Evolutionary conservation across 2,888 invertebrate species (phyloP), one percentile per base, ranked within the genome.

Genomic region (Stictocephala bisonia): DNA sequence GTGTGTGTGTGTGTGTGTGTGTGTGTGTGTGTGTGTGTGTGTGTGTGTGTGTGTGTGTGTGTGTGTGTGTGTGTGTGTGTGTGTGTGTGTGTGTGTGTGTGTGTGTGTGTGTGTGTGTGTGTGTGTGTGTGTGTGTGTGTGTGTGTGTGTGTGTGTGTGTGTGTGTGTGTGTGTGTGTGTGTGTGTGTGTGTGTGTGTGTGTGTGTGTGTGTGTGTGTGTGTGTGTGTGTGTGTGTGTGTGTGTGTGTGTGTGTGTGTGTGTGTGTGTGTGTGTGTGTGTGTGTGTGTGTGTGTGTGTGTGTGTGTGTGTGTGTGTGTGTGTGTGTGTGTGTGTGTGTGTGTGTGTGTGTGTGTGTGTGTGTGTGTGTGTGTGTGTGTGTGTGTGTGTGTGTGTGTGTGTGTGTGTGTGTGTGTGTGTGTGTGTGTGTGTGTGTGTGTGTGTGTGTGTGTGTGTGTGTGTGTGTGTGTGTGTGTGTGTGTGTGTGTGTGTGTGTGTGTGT

Each of bases 201-300:
- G 44, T 44, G 44, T 6, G 44, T 6, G 44, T 6, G 44, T 6
- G 44, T 6, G 44, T 6, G 44, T 6, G 44, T 44, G 44, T 44
- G 44, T 44, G 44, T 44, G 44, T 44, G 44, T 44, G 44, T 6
- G 44, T 6, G 44, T 6, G 44, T 6, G 44, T 6, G 44, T 6
- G 44, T 44, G 44, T 44, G 44, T 44, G 44, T 44, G 44, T 44
- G 44, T 44, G 44, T 44, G 44, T 44, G 44, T 6, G 44, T 6
- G 44, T 6, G 44, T 6, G 44, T 6, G 44, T 6, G 44, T 6
- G 44, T 44, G 44, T 44, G 44, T 44, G 44, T 44, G 44, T 44
- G 44, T 44, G 44, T 44, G 44, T 44, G 44, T 44, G 44, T 44
- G 44, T 44, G 44, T 44, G 44, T 44, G 44, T 44, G 44, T 44